Evolutionary conservation across 2,797 vertebrate species (phyloP), one percentile per base, ranked within the genome.

Genomic region (Enteromius thamalakanensis): DNA sequence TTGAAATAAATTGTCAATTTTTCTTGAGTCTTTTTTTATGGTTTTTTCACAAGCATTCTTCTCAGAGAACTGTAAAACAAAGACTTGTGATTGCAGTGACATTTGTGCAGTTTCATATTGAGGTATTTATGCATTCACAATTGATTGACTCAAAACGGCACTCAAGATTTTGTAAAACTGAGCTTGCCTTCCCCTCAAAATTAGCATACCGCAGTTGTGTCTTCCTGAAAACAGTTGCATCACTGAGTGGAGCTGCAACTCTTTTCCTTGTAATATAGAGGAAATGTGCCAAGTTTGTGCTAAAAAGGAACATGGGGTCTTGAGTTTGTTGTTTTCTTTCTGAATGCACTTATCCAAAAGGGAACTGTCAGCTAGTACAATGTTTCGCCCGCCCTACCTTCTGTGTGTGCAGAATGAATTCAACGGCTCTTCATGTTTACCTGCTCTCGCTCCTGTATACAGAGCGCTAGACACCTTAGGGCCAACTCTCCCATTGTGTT

Each of bases 281-380:
- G 92, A 96, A 94, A 94, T 95, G 90, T 92, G 92, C 89, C 91
- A 94, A 93, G 92, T 92, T 89, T 70, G 81, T 92, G 51, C 40
- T 87, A 87, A 87, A 88, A 82, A 23, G 86, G 84, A 85, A 86
- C 80, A 93, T 92, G 90, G 89, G 87, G 68, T 89, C 88, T 91
- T 85, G 87, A 42, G 65, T 53, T 9, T 67, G 83, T 83, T 90
- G 89, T 26, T 94, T 93, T 91, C 72, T 68, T 90, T 91, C 92
- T 91, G 90, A 91, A 91, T 91, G 91, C 58, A 82, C 74, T 85
- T 88, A 78, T 84, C 80, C 78, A 85, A 86, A 81, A 80, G 74
- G 83, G 72, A 86, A 71, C 42, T 76, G 29, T 42, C 15, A 74
- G 29, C 62, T 10, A 49, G 40, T 71, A 79, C 29, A 40, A 60